phyloP scores from a whole-genome alignment of 2,797 vertebrate genomes.

The Phoeniculus purpureus region DNA sequence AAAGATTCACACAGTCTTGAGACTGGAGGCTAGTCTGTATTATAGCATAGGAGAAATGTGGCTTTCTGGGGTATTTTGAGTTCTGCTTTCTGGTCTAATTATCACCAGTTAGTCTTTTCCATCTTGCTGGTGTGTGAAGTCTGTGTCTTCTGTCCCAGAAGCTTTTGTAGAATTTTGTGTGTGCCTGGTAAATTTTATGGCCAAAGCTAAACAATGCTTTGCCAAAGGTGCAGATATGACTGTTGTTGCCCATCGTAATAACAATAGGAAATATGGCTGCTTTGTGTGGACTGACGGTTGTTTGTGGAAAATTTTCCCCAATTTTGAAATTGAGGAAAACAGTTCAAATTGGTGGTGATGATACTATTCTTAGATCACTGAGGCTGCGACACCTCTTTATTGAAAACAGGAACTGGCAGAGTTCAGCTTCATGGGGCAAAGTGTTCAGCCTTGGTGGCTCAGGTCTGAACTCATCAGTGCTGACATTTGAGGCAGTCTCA shows the following conservation, averaged over 20 bases:
- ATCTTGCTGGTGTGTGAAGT: background rate
- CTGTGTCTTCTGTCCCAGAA: background rate
- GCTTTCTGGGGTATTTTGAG: background rate
- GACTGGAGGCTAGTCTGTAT: background rate
- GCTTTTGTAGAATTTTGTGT: background rate
- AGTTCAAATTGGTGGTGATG: background rate
- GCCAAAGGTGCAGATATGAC: background rate
- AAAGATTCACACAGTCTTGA: background rate
- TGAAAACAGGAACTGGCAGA: background rate
- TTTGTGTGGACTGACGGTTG: background rate
- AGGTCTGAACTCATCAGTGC: background rate
- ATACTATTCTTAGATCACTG: background rate
- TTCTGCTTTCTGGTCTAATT: conserved; percentile 16
- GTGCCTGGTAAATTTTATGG: background rate
- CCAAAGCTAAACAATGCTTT: background rate
- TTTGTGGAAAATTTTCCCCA: too few relatives aligned
- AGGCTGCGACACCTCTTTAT: background rate
- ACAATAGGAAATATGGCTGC: fast-evolving
- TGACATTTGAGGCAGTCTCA: background rate
- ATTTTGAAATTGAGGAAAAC: background rate
- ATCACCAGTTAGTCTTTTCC: background rate
- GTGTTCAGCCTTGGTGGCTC: background rate
- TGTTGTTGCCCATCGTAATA: background rate
- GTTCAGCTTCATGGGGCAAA: background rate
- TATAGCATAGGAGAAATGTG: background rate